A percentile compares a stretch with the other conserved stretches of the same genome.
These are phyloP conservation scores for Phylloscopus trochiloides DNA, from an alignment of 2,113 vertebrate species.

Conservation along the genomic window DNA sequence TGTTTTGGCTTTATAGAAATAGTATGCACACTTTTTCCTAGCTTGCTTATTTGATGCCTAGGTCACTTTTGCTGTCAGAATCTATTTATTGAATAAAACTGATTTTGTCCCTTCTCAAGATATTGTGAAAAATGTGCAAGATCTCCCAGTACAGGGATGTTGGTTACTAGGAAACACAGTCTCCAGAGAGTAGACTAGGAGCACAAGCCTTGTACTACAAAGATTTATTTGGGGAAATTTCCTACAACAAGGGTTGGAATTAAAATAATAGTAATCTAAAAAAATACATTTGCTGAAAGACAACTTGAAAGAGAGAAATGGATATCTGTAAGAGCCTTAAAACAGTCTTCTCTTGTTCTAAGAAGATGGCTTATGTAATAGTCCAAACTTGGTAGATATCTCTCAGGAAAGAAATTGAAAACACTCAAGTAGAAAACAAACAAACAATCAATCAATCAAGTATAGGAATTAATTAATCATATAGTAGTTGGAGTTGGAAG, in stretches of 20 bases:
- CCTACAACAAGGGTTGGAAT: not conserved
- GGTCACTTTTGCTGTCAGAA: conserved; percentile 54
- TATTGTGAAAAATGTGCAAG: conserved; percentile 28
- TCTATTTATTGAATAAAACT: conserved; percentile 47
- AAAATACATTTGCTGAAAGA: not conserved
- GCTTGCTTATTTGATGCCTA: not conserved
- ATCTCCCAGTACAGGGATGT: not conserved
- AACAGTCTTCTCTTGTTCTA: not conserved
- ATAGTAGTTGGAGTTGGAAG: not conserved
- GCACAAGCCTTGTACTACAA: conserved; percentile 2
- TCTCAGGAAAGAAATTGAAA: not conserved
- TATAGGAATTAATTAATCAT: not conserved
- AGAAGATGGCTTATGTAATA: not conserved
- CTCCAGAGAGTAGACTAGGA: conserved; percentile 5
- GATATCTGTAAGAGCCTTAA: not conserved
- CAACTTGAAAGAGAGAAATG: not conserved
- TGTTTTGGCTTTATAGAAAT: not conserved
- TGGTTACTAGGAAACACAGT: conserved; percentile 48
- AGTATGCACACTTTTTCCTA: not conserved
- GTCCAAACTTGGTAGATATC: not conserved
- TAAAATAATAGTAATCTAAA: conserved; percentile 8
- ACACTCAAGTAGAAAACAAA: not conserved
- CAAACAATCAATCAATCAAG: not conserved
- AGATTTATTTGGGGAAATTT: conserved; percentile 7
- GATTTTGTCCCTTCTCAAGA: conserved; percentile 6